Conservation (phyloP, 1,140 invertebrate species). For the Monochamus saltuarius region DNA sequence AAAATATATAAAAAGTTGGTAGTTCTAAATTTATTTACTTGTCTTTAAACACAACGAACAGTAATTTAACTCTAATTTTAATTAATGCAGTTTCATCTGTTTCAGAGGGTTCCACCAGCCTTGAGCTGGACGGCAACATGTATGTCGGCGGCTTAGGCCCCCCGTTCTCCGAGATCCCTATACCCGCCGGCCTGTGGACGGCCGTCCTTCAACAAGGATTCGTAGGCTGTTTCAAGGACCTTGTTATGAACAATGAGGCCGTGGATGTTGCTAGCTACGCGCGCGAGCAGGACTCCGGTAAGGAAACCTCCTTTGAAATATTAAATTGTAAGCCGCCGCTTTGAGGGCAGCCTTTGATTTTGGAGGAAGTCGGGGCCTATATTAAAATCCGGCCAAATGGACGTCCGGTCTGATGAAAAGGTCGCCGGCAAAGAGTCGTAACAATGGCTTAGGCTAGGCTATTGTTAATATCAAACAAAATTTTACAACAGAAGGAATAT, state of each 20-base stretch:
- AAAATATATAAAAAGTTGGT: too few relatives aligned
- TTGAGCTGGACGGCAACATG: constrained; percentile 86
- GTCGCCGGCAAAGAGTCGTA: too few relatives aligned
- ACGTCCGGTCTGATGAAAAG: too few relatives aligned
- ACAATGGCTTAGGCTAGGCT: too few relatives aligned
- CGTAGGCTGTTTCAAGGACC: constrained; percentile 92
- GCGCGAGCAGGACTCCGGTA: constrained; percentile 85
- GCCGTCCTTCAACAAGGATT: constrained; percentile 86
- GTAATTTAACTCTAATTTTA: background rate
- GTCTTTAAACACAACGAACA: too few relatives aligned
- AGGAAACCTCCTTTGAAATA: constrained; percentile 26
- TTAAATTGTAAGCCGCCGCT: too few relatives aligned
- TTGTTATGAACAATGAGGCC: constrained; percentile 88
- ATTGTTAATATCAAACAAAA: too few relatives aligned
- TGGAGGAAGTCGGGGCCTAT: too few relatives aligned
- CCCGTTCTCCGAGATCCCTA: constrained; percentile 68
- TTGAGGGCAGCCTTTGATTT: too few relatives aligned
- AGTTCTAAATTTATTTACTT: too few relatives aligned
- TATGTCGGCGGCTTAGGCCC: constrained; percentile 87
- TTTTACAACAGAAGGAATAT: too few relatives aligned
- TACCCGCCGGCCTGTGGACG: constrained; percentile 89
- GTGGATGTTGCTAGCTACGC: constrained; percentile 89
- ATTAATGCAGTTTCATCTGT: constrained; percentile 35
- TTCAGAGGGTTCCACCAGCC: constrained; percentile 77
- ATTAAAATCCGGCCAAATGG: too few relatives aligned